Base-by-base conservation (phyloP, 2,888 invertebrate genomes). In the Noctua comes region DNA sequence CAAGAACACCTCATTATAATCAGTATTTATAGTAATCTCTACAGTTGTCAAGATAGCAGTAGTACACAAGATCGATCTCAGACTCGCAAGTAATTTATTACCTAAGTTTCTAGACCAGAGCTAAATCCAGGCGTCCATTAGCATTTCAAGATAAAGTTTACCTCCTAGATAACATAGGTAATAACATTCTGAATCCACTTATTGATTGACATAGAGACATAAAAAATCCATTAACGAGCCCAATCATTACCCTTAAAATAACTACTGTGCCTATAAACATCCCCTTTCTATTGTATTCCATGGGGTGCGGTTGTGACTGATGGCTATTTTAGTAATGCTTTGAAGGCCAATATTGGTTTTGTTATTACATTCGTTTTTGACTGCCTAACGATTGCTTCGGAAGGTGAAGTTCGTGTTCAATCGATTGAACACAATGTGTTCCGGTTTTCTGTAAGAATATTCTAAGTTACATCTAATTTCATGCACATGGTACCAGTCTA, bases 301-400 rank as follows among this genome's bases (percentile, higher is more conserved):
- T 85, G 77, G 90, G 80, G 90, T 93, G 90, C 51, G 90, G 93
- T 95, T 88, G 93, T 89, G 92, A 87, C 92, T 91, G 90, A 91
- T 91, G 88, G 82, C 83, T 88, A 88, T 92, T 93, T 92, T 93
- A 91, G 89, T 89, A 89, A 88, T 90, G 86, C 89, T 92, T 90
- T 88, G 89, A 87, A 86, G 83, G 90, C 89, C 90, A 93, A 91
- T 93, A 93, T 93, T 92, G 82, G 88, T 88, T 90, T 89, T 88
- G 86, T 89, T 90, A 89, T 90, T 90, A 83, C 88, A 79, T 86
- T 84, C 66, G 76, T 91, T 93, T 92, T 93, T 91, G 91, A 88
- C 73, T 70, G 43, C 79, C 36, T 43, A 48, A 11, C 11, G 11
- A 43, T 43, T 40, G 31, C 27, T 40, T 48, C 27, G 7, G 46